A percentile compares a stretch with the other conserved stretches of the same genome.
phyloP scores from a whole-genome alignment of 1,140 invertebrate genomes.

The Babylonia areolata region DNA sequence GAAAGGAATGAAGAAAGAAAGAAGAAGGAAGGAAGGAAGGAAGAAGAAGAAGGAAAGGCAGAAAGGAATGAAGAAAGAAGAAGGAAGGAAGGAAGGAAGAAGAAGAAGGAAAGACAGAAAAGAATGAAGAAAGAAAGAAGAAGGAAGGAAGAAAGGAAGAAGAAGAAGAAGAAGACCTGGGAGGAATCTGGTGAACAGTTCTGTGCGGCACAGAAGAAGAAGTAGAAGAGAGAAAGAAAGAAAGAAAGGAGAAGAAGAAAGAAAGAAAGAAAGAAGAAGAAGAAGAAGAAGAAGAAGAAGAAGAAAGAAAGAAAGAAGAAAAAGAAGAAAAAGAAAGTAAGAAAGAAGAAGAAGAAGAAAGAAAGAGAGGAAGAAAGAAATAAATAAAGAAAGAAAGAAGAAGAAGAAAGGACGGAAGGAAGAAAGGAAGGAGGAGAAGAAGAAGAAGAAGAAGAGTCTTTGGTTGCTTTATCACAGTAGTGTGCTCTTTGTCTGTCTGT shows the following conservation, averaged over 20 bases:
- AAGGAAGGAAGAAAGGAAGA: background rate
- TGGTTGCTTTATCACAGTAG: no score
- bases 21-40: background rate
- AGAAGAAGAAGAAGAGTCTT: background rate
- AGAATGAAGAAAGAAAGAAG: background rate
- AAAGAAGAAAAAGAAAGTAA: background rate
- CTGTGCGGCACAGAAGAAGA: no score
- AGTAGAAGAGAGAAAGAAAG: background rate
- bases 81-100: background rate
- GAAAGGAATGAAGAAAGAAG: background rate
- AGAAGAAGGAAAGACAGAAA: background rate
- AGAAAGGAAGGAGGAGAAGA: background rate
- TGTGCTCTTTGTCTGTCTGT: no score
- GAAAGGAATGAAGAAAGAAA: background rate
- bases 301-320: background rate
- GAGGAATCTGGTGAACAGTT: no score
- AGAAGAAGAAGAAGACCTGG: background rate
- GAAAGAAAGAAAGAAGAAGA: background rate
- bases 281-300: background rate
- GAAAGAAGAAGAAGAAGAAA: conserved; percentile 7
- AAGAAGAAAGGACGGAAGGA: background rate
- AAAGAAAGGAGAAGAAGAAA: background rate
- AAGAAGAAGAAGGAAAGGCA: background rate
- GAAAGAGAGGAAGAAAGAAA: background rate
- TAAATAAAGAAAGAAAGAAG: conserved; percentile 6